Evolutionary conservation across 2,113 vertebrate species (phyloP), one percentile per base, ranked within the genome.

Genomic region (Recurvirostra avosetta): DNA sequence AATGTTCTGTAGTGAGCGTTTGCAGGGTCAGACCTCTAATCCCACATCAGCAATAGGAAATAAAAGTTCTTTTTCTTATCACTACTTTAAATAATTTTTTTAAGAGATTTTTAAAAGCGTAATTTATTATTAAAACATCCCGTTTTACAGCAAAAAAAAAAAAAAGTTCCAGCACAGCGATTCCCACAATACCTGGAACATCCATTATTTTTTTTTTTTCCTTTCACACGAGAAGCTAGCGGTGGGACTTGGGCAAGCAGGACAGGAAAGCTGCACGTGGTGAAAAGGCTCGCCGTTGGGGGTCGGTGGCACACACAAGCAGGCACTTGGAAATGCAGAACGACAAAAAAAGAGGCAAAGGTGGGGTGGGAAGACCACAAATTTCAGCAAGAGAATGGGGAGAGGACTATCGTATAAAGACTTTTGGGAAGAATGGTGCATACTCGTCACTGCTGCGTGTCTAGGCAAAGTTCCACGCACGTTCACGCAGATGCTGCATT

Each of bases 401-500:
- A 67, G 38, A 87, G 95, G 55, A 43, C 32, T 40, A 1, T 4
- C 4, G 21, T 13, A 4, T 12, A 38, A 88, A n/a, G 84, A 26
- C 7, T 72, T 49, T 30, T 30, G 25, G 82, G 49, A 59, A 58
- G 73, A 58, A 20, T 5, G 49, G 3, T 27, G 19, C n/a, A 3
- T 40, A 27, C 29, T 49, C 81, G 43, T 62, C 62, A 29, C 61
- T 17, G 2, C 56, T 19, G 0, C 12, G 7, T 32, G 8, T 4
- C 9, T 1, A 12, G 87, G 80, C 72, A 26, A 30, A 41, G 73
- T 23, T 23, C 11, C 14, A 1, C 1, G 6, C 12, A 0, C 0
- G 20, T 23, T 32, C 67, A 13, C 40, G 25, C 67, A 55, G 45
- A 2, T 5, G 2, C 78, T 23, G 75, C 65, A 0, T 43, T 67